A percentile compares a stretch with the other conserved stretches of the same genome.
phyloP scores from a whole-genome alignment of 2,113 vertebrate species.

The Sardina pilchardus region DNA sequence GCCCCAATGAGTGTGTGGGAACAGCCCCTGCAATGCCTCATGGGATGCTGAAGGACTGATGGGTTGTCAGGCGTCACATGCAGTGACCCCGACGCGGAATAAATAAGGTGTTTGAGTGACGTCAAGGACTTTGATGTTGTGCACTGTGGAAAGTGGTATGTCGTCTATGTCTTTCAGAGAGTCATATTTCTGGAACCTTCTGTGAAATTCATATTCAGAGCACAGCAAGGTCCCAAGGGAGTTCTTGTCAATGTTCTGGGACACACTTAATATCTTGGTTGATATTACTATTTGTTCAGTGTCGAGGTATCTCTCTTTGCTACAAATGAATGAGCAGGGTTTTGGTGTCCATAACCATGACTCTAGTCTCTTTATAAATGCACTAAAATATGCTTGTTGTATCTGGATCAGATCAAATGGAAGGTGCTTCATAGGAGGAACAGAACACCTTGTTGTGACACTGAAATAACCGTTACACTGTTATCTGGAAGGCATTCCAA shows the following conservation, averaged over 20 bases:
- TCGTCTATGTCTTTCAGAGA: neutral
- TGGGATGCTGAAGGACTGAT: neutral
- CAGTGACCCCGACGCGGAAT: neutral
- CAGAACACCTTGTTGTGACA: neutral
- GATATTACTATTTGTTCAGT: neutral
- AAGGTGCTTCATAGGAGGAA: neutral
- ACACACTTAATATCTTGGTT: neutral
- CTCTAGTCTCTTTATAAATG: neutral
- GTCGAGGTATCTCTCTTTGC: neutral
- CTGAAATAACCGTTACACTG: neutral
- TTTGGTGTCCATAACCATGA: neutral
- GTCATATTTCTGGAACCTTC: neutral
- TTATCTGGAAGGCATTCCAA: neutral
- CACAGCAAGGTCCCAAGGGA: neutral
- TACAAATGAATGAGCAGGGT: too few species aligned
- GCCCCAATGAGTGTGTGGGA: neutral
- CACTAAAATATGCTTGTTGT: neutral
- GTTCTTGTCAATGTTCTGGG: neutral
- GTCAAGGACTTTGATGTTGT: neutral
- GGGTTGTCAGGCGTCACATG: neutral
- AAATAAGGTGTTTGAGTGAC: neutral
- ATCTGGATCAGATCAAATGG: neutral
- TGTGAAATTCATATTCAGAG: neutral
- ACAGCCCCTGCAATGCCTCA: neutral
- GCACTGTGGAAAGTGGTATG: neutral